These are phyloP conservation scores for Arrhopalites spinosus DNA, from an alignment of 2,888 invertebrate species.

Conservation along the genomic window DNA sequence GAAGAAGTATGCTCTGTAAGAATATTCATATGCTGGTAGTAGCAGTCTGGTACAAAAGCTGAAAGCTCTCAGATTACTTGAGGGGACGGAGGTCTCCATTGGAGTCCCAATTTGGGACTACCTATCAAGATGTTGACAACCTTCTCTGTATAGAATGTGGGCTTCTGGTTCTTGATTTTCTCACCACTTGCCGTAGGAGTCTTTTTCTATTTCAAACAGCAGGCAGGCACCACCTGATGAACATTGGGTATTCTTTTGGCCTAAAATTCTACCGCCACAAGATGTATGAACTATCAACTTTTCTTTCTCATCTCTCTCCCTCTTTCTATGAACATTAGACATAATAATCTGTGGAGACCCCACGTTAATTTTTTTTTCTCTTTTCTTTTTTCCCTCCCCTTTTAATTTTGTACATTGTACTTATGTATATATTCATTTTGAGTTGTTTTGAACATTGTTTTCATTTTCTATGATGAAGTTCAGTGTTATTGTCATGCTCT, in stretches of 20 bases:
- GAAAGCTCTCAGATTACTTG: conserved; percentile 9
- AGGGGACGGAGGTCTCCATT: conserved; percentile 3
- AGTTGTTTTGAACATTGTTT: no score
- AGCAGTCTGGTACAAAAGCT: background rate
- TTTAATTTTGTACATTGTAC: no score
- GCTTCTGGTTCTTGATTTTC: conserved; percentile 8
- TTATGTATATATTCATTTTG: no score
- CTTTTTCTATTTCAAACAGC: conserved; percentile 6
- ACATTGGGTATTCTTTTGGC: conserved; percentile 26
- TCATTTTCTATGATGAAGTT: no score
- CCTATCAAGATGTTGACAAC: conserved; percentile 19
- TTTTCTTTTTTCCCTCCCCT: no score
- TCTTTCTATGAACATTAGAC: conserved; percentile 17
- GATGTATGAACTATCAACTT: conserved; percentile 35
- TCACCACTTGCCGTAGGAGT: conserved; percentile 9
- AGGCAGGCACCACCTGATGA: conserved; percentile 39
- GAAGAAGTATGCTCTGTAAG: no score
- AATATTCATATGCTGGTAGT: background rate
- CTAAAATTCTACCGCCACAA: background rate
- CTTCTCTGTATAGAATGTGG: background rate
- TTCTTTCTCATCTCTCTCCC: conserved; percentile 12
- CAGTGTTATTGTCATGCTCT: no score
- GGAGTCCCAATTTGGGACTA: background rate
- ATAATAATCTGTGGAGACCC: background rate
- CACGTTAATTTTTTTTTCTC: conserved; percentile 9